Evolutionary conservation across 2,888 invertebrate species (phyloP).

Genomic region (Eugnorisma glareosa): DNA sequence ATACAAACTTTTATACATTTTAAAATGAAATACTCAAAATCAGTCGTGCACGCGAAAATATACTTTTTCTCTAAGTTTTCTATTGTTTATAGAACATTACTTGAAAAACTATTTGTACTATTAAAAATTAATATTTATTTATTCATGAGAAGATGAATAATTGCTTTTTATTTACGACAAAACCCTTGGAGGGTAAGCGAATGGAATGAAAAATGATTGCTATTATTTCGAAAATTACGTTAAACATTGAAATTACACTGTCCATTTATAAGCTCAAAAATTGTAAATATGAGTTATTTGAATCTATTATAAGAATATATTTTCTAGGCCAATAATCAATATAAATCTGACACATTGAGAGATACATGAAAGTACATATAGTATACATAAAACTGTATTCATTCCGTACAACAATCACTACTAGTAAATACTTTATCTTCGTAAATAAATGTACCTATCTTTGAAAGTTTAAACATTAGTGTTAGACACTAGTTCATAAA

Average conservation of each 20-base stretch:
- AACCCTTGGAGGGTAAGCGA: slow-evolving; percentile 30
- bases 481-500: slow-evolving; percentile 48
- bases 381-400: slow-evolving; percentile 34
- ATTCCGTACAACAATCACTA: slow-evolving; percentile 28
- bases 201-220: slow-evolving; percentile 30
- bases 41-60: slow-evolving; percentile 76
- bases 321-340: slow-evolving; percentile 36
- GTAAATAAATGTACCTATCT: slow-evolving; percentile 9
- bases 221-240: slow-evolving; percentile 32
- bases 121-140: slow-evolving; percentile 27
- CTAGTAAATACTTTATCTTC: slow-evolving; percentile 26
- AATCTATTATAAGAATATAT: slow-evolving; percentile 25
- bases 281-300: slow-evolving; percentile 28
- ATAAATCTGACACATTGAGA: slow-evolving; percentile 31
- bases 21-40: slow-evolving; percentile 76
- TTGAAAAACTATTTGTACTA: slow-evolving; percentile 59
- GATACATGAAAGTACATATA: slow-evolving; percentile 20
- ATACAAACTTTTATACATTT: slow-evolving; percentile 57
- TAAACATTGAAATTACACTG: slow-evolving; percentile 38
- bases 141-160: slow-evolving; percentile 13
- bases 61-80: slow-evolving; percentile 67
- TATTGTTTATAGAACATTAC: slow-evolving; percentile 61
- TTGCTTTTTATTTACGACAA: slow-evolving; percentile 28
- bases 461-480: slow-evolving; percentile 19
- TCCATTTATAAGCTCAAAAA: slow-evolving; percentile 52